These are phyloP conservation scores for Sebastes itinus DNA, from an alignment of 2,797 vertebrate species.

Conservation along the genomic window DNA sequence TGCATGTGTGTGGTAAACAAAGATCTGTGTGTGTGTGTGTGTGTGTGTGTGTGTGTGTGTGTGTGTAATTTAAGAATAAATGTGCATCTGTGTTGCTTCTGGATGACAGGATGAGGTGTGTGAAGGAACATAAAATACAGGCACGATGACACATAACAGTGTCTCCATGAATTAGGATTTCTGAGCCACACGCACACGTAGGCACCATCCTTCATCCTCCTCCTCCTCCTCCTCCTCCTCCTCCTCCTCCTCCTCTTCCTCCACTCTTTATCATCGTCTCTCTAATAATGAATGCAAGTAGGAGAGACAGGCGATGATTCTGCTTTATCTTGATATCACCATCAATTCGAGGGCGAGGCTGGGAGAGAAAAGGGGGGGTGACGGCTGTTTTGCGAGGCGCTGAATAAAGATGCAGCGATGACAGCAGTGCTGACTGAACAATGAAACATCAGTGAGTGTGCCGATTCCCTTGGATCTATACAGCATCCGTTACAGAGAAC, in stretches of 20 bases:
- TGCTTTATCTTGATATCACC: constrained; percentile 34
- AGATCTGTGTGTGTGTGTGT: background rate
- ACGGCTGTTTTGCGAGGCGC: background rate
- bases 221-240: constrained; percentile 7
- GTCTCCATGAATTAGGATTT: constrained; percentile 26
- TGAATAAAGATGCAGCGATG: constrained; percentile 33
- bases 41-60: background rate
- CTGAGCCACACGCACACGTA: background rate
- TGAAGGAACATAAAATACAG: background rate
- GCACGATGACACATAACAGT: constrained; percentile 10
- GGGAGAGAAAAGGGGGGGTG: constrained; percentile 1
- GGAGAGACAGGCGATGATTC: constrained; percentile 10
- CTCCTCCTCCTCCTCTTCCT: constrained; percentile 8
- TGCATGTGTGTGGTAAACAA: background rate
- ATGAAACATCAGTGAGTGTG: constrained; percentile 19
- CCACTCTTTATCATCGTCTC: constrained; percentile 14
- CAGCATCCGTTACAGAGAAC: constrained; percentile 25
- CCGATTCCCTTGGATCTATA: constrained; percentile 30
- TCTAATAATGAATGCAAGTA: constrained; percentile 27
- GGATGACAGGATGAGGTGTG: background rate
- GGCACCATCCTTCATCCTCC: background rate
- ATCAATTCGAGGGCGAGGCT: constrained; percentile 19
- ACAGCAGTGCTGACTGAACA: constrained; percentile 46
- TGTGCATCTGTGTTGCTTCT: background rate
- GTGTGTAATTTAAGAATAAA: background rate